Conservation (phyloP, 2,113 vertebrate genomes). For the Nicator chloris region DNA sequence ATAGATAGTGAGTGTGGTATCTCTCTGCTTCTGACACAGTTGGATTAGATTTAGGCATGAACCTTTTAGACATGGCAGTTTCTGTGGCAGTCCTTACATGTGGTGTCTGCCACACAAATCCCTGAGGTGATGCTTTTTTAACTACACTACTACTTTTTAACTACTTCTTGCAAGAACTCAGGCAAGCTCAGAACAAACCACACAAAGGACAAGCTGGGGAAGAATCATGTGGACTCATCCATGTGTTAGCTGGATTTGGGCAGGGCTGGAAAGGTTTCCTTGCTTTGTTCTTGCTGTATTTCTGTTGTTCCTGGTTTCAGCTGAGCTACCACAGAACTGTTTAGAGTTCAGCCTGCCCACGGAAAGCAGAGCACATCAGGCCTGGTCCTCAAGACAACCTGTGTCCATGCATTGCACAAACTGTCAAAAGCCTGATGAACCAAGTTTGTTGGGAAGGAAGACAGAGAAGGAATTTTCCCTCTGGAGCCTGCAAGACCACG, state of each 20-base stretch:
- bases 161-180: not conserved
- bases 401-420: not conserved
- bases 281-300: not conserved
- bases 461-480: not conserved
- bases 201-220: not conserved
- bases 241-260: not conserved
- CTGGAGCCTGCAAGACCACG: not conserved
- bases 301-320: not conserved
- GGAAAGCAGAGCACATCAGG: not conserved
- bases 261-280: not conserved
- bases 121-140: not conserved
- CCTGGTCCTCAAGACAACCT: not conserved
- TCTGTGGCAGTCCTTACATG: not conserved
- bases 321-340: not conserved
- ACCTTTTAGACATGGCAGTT: not conserved
- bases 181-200: not conserved
- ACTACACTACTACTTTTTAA: not conserved
- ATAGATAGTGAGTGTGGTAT: fast-evolving
- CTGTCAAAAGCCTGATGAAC: not conserved
- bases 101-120: not conserved
- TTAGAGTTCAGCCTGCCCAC: not conserved
- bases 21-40: not conserved
- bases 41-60: not conserved
- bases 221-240: not conserved
- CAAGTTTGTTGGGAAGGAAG: not conserved